Evolutionary conservation across 2,113 vertebrate species (phyloP).

Genomic region (pig (Sus scrofa)): T2T-Sscrofa CM000824.6:66180001-66180500

Average conservation of each 20-base stretch:
- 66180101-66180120: neutral
- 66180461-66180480: too few relatives aligned
- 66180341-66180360: neutral
- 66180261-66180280: neutral
- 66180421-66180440: too few relatives aligned
- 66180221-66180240: neutral
- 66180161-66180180: neutral
- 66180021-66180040: conserved; percentile 78
- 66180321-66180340: neutral
- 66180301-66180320: neutral
- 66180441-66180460: too few relatives aligned
- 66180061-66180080: conserved; percentile 6
- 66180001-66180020: conserved; percentile 73
- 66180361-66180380: neutral
- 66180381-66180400: neutral
- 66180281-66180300: neutral
- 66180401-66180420: too few relatives aligned
- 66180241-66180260: neutral
- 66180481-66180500: too few relatives aligned
- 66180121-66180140: neutral
- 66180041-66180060: conserved; percentile 73
- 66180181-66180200: neutral
- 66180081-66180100: neutral
- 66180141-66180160: neutral
- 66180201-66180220: neutral